Evolutionary conservation across 2,113 vertebrate genomes (phyloP), one percentile per base, ranked within the genome.

Genomic region (Rhinolophus sinicus): DNA sequence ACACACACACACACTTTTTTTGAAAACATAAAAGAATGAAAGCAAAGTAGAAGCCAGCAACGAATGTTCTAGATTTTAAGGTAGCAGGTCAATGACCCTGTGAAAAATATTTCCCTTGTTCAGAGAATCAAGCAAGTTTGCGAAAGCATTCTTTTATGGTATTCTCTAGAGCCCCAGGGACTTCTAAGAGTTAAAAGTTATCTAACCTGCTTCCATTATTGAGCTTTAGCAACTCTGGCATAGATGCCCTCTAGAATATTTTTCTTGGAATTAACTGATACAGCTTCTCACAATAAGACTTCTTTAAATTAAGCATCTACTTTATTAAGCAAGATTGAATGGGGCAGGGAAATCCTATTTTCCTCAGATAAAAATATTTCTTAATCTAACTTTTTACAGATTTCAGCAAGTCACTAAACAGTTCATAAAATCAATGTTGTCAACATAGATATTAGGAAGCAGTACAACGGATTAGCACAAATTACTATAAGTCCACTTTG

Each of bases 301-400:
- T 54, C 35, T n/a, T 62, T 58, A 69, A 94, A n/a, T 40, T 56
- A 83, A 94, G 18, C 64, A 95, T 13, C 16, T 73, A 58, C 30
- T 92, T 69, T 75, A 47, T 75, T 72, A 90, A 72, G 28, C n/a
- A 84, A 94, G 76, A 85, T 0, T 50, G 33, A 35, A 62, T n/a
- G 15, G 13, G 14, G 5, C 30, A 1, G 26, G 6, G 8, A 9
- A 76, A 76, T 56, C 18, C 28, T 30, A 80, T 73, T 95, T 95
- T 92, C 30, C 35, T 93, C 70, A 80, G 80, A 78, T 30, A 30
- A 24, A 87, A 83, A 33, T 70, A 96, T 35, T 92, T 95, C 75
- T 64, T 77, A 73, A 92, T 40, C 47, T 81, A 90, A 92, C 64
- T 88, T 91, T 35, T 33, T n/a, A 21, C 21, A 82, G 65, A 73